These are phyloP conservation scores for Acrocyrtus sp. DNA, from an alignment of 2,888 invertebrate genomes.

Conservation along the genomic window DNA sequence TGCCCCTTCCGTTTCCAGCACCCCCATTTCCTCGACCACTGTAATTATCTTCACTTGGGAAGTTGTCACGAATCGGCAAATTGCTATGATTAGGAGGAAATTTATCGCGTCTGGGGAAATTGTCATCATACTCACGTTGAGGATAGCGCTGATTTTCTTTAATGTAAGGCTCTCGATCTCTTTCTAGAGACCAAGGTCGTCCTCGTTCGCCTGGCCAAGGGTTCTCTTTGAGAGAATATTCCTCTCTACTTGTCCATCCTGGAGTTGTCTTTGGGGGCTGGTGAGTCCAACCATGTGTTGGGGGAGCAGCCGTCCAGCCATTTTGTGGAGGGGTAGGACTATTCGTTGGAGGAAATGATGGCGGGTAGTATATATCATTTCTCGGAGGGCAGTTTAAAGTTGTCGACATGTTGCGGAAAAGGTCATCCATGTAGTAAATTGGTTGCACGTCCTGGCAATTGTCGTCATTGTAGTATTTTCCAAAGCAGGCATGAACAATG, in stretches of 20 bases:
- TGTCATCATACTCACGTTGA: not conserved
- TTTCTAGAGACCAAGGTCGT: constrained; percentile 11
- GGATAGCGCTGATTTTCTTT: constrained; percentile 3
- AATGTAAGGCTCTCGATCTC: constrained; percentile 5
- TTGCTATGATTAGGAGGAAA: no score
- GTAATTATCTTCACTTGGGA: not conserved
- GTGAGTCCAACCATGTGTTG: constrained; percentile 12
- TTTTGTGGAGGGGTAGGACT: not conserved
- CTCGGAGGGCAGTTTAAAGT: constrained; percentile 29
- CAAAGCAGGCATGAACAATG: constrained; percentile 49
- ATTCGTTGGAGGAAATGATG: no score
- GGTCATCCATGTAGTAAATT: constrained; percentile 50
- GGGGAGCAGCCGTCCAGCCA: not conserved
- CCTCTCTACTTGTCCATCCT: constrained; percentile 28
- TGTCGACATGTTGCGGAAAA: constrained; percentile 41
- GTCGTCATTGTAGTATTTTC: constrained; percentile 44
- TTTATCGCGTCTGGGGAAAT: no score
- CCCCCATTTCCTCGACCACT: not conserved
- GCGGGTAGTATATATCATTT: not conserved
- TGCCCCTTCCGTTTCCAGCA: not conserved
- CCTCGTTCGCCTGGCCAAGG: constrained; percentile 33
- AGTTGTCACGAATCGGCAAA: no score
- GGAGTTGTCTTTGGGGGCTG: not conserved
- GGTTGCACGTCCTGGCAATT: constrained; percentile 43
- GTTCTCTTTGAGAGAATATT: constrained; percentile 29